Base-by-base conservation (phyloP, 2,113 vertebrate species). In the Eulemur rufifrons region DNA sequence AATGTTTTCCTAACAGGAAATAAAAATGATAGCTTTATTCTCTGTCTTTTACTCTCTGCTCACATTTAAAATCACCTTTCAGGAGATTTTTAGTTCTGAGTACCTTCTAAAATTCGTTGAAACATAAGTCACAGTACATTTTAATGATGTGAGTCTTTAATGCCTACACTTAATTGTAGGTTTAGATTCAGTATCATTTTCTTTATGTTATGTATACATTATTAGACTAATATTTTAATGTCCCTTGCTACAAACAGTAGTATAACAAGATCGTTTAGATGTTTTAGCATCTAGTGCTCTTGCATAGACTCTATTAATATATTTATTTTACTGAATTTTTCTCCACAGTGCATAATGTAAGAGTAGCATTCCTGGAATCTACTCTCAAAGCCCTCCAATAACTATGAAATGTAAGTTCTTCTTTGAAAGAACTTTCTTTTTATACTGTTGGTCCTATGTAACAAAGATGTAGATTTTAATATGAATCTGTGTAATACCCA, bases 1-100 rank as follows among this genome's bases (percentile, higher is more conserved):
- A 97, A 25, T 82, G 45, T 85, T 92, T 14, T 95, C 71, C 56
- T 89, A 95, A 63, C 83, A 96, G 82, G 78, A 93, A 76, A 81
- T 92, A 76, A 90, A n/a, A 94, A 83, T 42, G 63, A 91, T 88
- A 86, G 12, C 71, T 96, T 96, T 7, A 3, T 77, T 50, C 15
- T 20, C 14, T 14, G 0, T 47, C 74, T 96, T 32, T 77, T 84
- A 39, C 64, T 96, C 29, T 66, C 77, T 39, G 34, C 7, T 97
- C 83, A 37, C 80, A 86, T 25, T 9, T 87, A 68, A 85, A 69
- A 91, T 84, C 95, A 78, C 56, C 74, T 93, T 63, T 52, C 34
- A 86, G 83, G 13, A 97, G 12, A 71, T 82, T 89, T 73, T 94
- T 50, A 76, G 6, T 23, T 96, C 6, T 50, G 85, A 91, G 88